Percentiles rank a stretch among this genome's conserved stretches.
Conservation (phyloP, 2,888 invertebrate genomes). For the Agrochola circellaris region DNA sequence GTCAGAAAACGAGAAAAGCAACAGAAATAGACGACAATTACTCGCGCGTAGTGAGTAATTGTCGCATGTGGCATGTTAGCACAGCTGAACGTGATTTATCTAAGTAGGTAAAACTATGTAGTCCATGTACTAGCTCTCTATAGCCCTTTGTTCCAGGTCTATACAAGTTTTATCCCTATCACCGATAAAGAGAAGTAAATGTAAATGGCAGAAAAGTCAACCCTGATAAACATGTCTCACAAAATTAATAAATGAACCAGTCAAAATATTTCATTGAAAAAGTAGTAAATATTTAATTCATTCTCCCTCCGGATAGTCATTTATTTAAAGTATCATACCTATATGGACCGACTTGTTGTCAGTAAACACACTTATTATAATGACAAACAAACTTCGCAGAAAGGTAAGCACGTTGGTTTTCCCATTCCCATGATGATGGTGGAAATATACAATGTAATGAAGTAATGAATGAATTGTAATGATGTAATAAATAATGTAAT, state of each 20-base stretch:
- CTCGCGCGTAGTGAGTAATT: too few relatives aligned
- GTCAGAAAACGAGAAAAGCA: too few relatives aligned
- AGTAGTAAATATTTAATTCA: neutral
- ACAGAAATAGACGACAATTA: too few relatives aligned
- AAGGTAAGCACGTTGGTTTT: conserved; percentile 16
- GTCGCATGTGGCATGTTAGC: too few relatives aligned
- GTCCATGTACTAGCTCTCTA: neutral
- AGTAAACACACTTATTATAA: neutral
- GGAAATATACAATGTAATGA: neutral
- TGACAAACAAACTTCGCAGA: conserved; percentile 17
- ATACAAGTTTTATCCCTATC: neutral
- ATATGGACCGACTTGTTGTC: neutral
- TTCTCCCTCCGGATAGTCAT: too few relatives aligned
- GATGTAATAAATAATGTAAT: too few relatives aligned
- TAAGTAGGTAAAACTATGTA: neutral
- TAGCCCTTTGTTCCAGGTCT: neutral
- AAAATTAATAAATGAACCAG: neutral
- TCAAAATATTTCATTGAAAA: neutral
- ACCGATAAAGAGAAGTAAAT: neutral
- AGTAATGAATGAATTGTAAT: too few relatives aligned
- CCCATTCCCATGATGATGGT: conserved; percentile 20
- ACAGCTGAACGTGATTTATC: too few relatives aligned
- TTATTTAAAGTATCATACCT: neutral
- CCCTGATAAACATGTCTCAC: neutral
- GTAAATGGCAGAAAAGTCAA: neutral